Evolutionary conservation across 2,113 vertebrate genomes (phyloP).

Genomic region (Raja brachyura): DNA sequence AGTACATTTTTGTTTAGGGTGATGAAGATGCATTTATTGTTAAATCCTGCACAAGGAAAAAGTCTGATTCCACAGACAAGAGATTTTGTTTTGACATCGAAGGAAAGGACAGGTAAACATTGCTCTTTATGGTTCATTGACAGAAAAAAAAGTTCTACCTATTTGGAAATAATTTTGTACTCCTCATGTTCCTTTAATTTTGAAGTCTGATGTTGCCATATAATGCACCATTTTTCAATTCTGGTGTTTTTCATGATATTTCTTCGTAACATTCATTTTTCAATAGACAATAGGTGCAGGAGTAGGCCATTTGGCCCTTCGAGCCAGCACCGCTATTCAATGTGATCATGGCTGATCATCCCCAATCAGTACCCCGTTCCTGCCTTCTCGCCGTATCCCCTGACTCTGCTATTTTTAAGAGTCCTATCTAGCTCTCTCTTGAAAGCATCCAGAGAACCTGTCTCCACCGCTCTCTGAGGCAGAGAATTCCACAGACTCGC

Average conservation of each 20-base stretch:
- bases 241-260: not conserved
- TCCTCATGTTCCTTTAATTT: not conserved
- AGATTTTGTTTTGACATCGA: slow-evolving; percentile 94
- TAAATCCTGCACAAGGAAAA: slow-evolving; percentile 79
- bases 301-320: too few relatives aligned
- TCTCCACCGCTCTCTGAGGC: too few relatives aligned
- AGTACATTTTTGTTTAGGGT: slow-evolving; percentile 59
- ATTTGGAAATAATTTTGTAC: not conserved
- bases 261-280: not conserved
- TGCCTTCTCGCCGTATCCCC: too few relatives aligned
- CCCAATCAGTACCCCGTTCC: too few relatives aligned
- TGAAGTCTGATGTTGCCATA: not conserved
- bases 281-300: too few relatives aligned
- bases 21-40: slow-evolving; percentile 77
- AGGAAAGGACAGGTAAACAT: slow-evolving; percentile 77
- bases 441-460: too few relatives aligned
- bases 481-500: too few relatives aligned
- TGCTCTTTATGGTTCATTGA: not conserved
- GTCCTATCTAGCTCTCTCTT: too few relatives aligned
- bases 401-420: too few relatives aligned
- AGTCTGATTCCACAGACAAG: slow-evolving; percentile 73
- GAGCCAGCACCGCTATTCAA: too few relatives aligned
- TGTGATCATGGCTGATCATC: too few relatives aligned
- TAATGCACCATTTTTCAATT: slow-evolving; percentile 5
- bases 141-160: not conserved